Evolutionary conservation across 2,797 vertebrate genomes (phyloP).

Genomic region (Lagocephalus sceleratus): DNA sequence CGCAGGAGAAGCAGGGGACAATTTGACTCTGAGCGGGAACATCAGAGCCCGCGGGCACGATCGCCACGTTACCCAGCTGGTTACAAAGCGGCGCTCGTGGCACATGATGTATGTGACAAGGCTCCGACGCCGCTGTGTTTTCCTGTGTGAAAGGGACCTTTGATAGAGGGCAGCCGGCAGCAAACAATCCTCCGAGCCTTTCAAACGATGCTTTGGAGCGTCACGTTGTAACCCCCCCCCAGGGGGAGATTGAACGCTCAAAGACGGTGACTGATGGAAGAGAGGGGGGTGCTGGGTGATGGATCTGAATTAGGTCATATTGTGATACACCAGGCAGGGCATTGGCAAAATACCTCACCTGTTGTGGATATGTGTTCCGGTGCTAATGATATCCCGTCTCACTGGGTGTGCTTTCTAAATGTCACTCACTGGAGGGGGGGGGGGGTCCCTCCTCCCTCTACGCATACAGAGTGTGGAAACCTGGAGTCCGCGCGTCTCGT

Average conservation of each 20-base stretch:
- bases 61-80: too few relatives aligned
- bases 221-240: not conserved
- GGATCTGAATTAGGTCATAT: constrained; percentile 44
- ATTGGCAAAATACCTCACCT: constrained; percentile 22
- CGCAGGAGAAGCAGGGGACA: too few relatives aligned
- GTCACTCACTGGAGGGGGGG: constrained; percentile 7
- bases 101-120: too few relatives aligned
- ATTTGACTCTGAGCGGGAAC: too few relatives aligned
- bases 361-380: not conserved
- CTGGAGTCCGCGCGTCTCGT: constrained; percentile 17
- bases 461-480: constrained; percentile 2
- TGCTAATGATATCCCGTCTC: constrained; percentile 14
- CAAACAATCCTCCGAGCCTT: constrained; percentile 27
- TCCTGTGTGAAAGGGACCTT: constrained; percentile 8
- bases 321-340: constrained; percentile 36
- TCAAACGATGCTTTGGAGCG: constrained; percentile 22
- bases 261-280: constrained; percentile 43
- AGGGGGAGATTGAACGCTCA: constrained; percentile 28
- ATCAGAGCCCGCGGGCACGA: too few relatives aligned
- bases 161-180: constrained; percentile 41
- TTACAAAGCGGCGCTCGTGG: constrained; percentile 1
- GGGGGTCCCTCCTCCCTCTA: not conserved
- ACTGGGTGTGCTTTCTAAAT: too few relatives aligned
- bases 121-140: not conserved
- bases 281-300: constrained; percentile 35